These are phyloP conservation scores for Akabosia matsudoensis DNA, from an alignment of 1,140 invertebrate species.

Conservation along the genomic window DNA sequence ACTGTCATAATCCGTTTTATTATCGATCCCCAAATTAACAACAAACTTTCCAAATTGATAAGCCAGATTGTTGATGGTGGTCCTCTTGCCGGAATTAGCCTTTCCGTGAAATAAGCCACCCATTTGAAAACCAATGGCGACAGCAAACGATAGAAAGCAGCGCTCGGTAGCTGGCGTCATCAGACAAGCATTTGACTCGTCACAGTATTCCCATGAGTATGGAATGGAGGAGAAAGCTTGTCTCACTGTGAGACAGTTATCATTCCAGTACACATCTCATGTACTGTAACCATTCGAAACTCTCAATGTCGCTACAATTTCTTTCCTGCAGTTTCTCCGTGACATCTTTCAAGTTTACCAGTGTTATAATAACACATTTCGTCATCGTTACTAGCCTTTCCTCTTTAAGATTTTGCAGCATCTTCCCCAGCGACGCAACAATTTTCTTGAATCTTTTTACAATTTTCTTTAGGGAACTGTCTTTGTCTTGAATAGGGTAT, in stretches of 20 bases:
- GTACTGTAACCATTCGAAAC: neutral
- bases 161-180: neutral
- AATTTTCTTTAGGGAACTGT: neutral
- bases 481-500: neutral
- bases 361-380: neutral
- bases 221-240: neutral
- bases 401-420: neutral
- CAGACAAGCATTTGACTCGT: neutral
- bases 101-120: neutral
- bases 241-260: neutral
- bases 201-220: neutral
- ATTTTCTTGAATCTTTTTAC: neutral
- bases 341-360: neutral
- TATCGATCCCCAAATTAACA: neutral
- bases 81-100: neutral
- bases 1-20: neutral
- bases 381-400: neutral
- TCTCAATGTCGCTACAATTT: neutral
- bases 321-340: neutral
- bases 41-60: neutral
- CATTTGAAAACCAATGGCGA: neutral
- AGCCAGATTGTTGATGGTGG: neutral
- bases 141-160: neutral
- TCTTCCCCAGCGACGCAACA: neutral
- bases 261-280: neutral